Conservation (phyloP, 2,888 invertebrate species). For the Lypha dubia region DNA sequence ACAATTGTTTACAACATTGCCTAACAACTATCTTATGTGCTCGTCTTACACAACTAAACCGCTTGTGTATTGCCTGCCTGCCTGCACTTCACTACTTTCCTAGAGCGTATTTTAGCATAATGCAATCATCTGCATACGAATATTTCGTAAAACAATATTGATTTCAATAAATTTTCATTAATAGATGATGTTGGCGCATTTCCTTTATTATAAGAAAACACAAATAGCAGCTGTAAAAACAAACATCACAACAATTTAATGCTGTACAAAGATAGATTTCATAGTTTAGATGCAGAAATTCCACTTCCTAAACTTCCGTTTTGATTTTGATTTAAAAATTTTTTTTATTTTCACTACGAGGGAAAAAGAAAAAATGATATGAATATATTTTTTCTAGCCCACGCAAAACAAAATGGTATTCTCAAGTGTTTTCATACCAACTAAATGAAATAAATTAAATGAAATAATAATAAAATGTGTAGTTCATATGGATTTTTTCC, state of each 20-base stretch:
- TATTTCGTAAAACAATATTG: slow-evolving; percentile 36
- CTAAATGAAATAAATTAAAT: slow-evolving; percentile 27
- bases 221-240: slow-evolving; percentile 54
- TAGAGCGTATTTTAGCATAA: slow-evolving; percentile 30
- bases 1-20: slow-evolving; percentile 33
- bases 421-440: slow-evolving; percentile 39
- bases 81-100: background rate
- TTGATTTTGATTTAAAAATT: slow-evolving; percentile 25
- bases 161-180: slow-evolving; percentile 38
- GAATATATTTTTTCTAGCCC: background rate
- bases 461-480: slow-evolving; percentile 7
- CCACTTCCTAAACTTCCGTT: slow-evolving; percentile 57
- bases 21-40: background rate
- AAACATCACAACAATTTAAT: slow-evolving; percentile 37
- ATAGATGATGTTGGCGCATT: slow-evolving; percentile 16
- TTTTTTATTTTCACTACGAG: background rate
- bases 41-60: background rate
- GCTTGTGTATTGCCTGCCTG: background rate
- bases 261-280: background rate
- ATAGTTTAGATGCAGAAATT: slow-evolving; percentile 9
- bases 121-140: slow-evolving; percentile 7
- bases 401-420: slow-evolving; percentile 26
- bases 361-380: background rate
- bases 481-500: slow-evolving; percentile 33
- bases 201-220: slow-evolving; percentile 53